These are phyloP conservation scores for Sitta carolinensis DNA, from an alignment of 2,797 vertebrate genomes.

Conservation along the genomic window DNA sequence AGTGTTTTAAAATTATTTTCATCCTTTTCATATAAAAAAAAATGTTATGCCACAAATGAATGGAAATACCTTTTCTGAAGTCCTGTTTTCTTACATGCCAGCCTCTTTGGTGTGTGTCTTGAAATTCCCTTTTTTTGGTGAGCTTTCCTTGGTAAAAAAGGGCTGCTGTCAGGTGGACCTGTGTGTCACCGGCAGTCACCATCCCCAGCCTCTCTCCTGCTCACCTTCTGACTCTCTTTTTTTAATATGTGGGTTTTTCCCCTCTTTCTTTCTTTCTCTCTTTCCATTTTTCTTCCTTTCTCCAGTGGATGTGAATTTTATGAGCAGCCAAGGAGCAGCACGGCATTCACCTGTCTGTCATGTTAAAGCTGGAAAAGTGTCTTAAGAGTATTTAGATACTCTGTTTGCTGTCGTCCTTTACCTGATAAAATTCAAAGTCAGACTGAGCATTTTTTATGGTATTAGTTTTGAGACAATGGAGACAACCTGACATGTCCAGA, in stretches of 20 bases:
- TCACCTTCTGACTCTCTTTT: neutral
- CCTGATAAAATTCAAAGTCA: neutral
- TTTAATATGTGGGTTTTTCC: fast-evolving
- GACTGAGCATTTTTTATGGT: neutral
- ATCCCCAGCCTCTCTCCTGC: neutral
- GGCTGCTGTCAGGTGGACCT: neutral
- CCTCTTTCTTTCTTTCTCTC: neutral
- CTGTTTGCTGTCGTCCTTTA: neutral
- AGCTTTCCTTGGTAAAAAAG: neutral
- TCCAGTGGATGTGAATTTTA: neutral
- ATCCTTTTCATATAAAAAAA: neutral
- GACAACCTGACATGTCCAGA: neutral
- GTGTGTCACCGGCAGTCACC: neutral
- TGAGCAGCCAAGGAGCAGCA: neutral
- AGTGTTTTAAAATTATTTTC: neutral
- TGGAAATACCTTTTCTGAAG: neutral
- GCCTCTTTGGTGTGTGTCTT: neutral
- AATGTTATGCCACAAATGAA: neutral
- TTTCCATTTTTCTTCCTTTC: neutral
- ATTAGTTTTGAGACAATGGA: neutral
- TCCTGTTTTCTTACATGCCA: neutral
- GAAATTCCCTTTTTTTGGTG: neutral
- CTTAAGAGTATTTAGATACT: neutral
- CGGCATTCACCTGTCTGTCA: neutral
- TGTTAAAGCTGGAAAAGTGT: neutral